Evolutionary conservation across 2,113 vertebrate genomes (phyloP), one percentile per base, ranked within the genome.

Genomic region (Odontesthes bonariensis): DNA sequence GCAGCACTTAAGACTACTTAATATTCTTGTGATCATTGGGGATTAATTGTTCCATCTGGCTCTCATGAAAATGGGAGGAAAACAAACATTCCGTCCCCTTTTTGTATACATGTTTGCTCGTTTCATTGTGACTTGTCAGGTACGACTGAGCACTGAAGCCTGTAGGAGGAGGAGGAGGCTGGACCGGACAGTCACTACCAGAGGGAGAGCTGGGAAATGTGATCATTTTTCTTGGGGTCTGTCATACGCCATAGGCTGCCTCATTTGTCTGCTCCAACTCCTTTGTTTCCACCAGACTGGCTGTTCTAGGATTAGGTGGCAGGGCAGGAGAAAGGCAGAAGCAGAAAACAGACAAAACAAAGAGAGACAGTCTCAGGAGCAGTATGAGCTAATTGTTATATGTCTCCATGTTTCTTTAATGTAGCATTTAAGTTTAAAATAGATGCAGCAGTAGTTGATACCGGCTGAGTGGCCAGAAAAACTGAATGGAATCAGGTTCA

Each of bases 11-110:
- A 89, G 67, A 62, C 86, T 79, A 85, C 81, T 95, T 95, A 95
- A 93, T 92, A 94, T 95, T 94, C 94, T 87, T 86, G 77, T 92
- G 85, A 92, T 95, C 89, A 92, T 91, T 91, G 85, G 89, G 88
- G 93, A 96, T 95, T 96, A 95, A 96, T 96, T 94, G 94, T 90
- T 91, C 95, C 95, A 96, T 96, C 96, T 97, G 95, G 91, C 91
- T 76, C 91, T 77, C 69, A 58, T 93, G 90, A 82, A 90, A 38
- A 10, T 38, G 35, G 35, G 35, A 10, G 35, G 35, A 10, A 27
- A 59, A 87, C 27, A 82, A 91, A 86, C 59, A 44, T 10, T 68
- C 86, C 7, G 9, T 91, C 83, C 71, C 76, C 81, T 86, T 71
- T 64, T 59, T 33, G 55, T 73, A 91, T 81, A 93, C 86, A 74